Conservation (phyloP, 2,888 invertebrate genomes). For the Andricus curvator region DNA sequence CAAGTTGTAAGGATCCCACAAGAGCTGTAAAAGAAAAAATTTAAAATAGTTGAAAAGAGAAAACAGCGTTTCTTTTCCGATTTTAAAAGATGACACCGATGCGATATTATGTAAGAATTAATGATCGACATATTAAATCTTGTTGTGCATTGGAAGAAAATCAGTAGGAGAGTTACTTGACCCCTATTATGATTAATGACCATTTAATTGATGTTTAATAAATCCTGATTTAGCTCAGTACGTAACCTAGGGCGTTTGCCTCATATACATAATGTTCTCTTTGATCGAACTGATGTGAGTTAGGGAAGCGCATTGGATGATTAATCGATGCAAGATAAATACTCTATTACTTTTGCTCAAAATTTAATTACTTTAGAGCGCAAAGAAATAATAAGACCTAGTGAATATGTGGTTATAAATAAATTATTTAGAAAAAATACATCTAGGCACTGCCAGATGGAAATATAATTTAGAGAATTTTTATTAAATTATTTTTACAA, state of each 20-base stretch:
- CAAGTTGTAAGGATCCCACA: conserved; percentile 92
- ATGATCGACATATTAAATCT: not conserved
- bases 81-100: not conserved
- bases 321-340: conserved; percentile 44
- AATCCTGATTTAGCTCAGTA: conserved; percentile 30
- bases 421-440: too few species aligned
- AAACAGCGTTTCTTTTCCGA: not conserved
- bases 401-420: too few species aligned
- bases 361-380: not conserved
- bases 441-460: too few species aligned
- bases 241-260: conserved; percentile 61
- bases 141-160: conserved; percentile 27
- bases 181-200: conserved; percentile 64
- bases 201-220: conserved; percentile 69
- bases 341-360: too few species aligned
- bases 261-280: conserved; percentile 52
- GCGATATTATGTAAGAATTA: conserved; percentile 6
- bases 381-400: too few species aligned
- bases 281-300: conserved; percentile 48
- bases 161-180: conserved; percentile 54
- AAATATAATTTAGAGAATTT: too few species aligned
- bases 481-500: too few species aligned
- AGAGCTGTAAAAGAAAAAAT: conserved; percentile 85
- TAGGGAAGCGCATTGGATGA: conserved; percentile 40
- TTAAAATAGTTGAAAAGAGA: not conserved